Evolutionary conservation across 2,113 vertebrate species (phyloP).

Genomic region (Phylloscopus trochiloides): DNA sequence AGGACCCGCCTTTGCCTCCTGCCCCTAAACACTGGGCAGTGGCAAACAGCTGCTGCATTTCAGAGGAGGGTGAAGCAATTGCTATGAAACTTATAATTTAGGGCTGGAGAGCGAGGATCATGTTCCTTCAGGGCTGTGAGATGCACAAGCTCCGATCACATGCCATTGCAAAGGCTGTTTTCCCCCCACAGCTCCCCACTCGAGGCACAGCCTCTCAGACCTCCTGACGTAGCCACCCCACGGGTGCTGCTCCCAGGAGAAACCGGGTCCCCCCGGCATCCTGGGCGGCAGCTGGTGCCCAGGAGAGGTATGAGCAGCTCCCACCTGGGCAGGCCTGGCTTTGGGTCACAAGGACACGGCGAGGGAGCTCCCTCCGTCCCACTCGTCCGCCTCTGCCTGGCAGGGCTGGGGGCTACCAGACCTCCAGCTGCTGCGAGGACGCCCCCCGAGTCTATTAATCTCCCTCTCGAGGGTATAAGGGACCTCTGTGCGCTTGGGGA

Average conservation of each 20-base stretch:
- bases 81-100: constrained; percentile 49
- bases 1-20: background rate
- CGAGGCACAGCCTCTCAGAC: background rate
- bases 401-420: background rate
- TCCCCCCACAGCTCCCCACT: background rate
- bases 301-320: background rate
- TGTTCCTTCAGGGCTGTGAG: background rate
- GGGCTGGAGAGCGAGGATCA: background rate
- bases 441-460: background rate
- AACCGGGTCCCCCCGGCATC: background rate
- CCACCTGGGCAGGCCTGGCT: background rate
- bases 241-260: background rate
- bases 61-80: constrained; percentile 33
- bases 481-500: background rate
- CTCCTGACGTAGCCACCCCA: background rate
- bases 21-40: background rate
- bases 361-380: background rate
- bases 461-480: background rate
- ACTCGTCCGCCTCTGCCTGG: background rate
- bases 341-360: background rate
- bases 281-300: background rate
- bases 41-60: constrained; percentile 47
- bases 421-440: background rate
- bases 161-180: background rate
- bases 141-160: background rate